Percentiles rank a stretch among this genome's conserved stretches.
Conservation (phyloP, 2,797 vertebrate species). For the Echeneis naucrates region DNA sequence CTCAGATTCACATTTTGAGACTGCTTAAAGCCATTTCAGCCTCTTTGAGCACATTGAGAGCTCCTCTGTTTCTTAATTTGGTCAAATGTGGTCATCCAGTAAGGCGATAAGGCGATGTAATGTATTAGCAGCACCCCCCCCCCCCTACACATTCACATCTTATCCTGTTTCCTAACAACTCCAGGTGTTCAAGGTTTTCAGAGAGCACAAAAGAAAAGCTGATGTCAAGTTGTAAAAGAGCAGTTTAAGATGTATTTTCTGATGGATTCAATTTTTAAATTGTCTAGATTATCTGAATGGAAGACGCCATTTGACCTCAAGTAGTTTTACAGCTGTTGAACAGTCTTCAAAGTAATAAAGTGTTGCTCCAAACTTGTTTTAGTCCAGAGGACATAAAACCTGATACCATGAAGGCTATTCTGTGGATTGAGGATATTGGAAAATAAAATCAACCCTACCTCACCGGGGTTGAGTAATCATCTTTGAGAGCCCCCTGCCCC, state of each 20-base stretch:
- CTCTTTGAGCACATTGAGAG: constrained; percentile 43
- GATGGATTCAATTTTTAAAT: constrained; percentile 44
- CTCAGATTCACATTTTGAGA: constrained; percentile 40
- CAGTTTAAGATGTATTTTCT: constrained; percentile 38
- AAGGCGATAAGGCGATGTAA: too few species aligned
- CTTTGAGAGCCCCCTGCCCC: constrained; percentile 20
- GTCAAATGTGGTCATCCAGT: constrained; percentile 57
- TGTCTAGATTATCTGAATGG: constrained; percentile 56
- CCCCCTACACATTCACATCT: constrained; percentile 49
- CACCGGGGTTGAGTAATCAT: constrained; percentile 49
- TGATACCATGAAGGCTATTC: constrained; percentile 46
- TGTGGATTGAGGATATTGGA: constrained; percentile 50
- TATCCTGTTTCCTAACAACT: constrained; percentile 53
- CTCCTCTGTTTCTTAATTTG: constrained; percentile 46
- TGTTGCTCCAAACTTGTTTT: constrained; percentile 40
- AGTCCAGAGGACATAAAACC: constrained; percentile 61
- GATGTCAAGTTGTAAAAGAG: constrained; percentile 40
- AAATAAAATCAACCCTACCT: constrained; percentile 48
- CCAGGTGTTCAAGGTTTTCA: constrained; percentile 34
- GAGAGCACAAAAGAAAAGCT: constrained; percentile 38
- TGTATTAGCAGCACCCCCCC: constrained; percentile 40
- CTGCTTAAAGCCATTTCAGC: constrained; percentile 37
- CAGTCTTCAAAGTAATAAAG: constrained; percentile 55
- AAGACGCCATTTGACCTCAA: constrained; percentile 49
- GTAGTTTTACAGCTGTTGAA: constrained; percentile 56